Conservation (phyloP, 2,113 vertebrate genomes). For the Guaruba guarouba region DNA sequence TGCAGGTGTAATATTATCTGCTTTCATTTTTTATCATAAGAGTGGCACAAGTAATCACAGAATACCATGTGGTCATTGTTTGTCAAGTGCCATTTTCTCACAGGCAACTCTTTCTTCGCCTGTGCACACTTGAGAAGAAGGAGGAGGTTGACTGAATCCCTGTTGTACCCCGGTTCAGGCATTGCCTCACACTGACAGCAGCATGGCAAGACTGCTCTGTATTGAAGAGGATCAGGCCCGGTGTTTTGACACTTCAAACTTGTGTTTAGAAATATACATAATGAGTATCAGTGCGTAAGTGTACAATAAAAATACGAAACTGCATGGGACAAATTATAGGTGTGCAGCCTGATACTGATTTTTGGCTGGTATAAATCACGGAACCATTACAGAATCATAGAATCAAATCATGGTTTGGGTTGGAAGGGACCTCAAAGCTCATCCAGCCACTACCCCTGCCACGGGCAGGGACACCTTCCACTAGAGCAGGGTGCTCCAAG, state of each 20-base stretch:
- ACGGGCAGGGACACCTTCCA: neutral
- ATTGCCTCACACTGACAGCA: neutral
- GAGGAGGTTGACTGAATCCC: neutral
- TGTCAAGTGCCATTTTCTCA: conserved; percentile 45
- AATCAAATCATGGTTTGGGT: neutral
- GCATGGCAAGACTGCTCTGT: neutral
- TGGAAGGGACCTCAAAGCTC: neutral
- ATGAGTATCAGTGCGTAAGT: neutral
- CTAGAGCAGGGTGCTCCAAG: neutral
- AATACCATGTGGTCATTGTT: conserved; percentile 13
- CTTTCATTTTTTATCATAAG: conserved; percentile 13
- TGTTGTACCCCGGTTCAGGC: neutral
- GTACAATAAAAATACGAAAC: neutral
- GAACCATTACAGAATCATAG: neutral
- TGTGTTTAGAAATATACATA: conserved; percentile 10
- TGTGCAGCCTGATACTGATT: neutral
- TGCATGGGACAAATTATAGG: neutral
- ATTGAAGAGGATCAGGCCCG: neutral
- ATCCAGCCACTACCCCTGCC: neutral
- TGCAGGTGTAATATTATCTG: conserved; percentile 3
- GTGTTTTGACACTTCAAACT: neutral
- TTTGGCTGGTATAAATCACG: neutral
- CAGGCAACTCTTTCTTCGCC: neutral
- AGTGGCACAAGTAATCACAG: conserved; percentile 22
- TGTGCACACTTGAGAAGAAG: neutral